Percentiles rank a stretch among this genome's conserved stretches.
phyloP scores from a whole-genome alignment of 2,797 vertebrate genomes.

The Carcharodon carcharias region DNA sequence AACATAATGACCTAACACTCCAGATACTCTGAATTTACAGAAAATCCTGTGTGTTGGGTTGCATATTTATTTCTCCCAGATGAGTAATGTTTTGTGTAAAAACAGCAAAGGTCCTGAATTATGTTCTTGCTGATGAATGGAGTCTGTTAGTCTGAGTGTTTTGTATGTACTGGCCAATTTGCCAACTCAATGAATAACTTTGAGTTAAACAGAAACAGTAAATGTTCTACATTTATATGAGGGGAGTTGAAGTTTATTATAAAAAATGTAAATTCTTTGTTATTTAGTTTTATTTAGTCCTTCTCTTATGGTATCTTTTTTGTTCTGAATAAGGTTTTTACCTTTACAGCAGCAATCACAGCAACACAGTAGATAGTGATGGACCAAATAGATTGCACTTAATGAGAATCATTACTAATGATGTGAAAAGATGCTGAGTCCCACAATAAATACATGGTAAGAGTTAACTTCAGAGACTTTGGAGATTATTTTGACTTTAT shows the following conservation, averaged over 20 bases:
- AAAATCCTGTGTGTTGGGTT: slow-evolving; percentile 46
- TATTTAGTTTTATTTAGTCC: not conserved
- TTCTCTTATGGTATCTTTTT: not conserved
- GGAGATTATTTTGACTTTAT: not conserved
- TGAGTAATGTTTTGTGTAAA: slow-evolving; percentile 39
- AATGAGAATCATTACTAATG: not conserved
- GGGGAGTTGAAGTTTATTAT: slow-evolving; percentile 10
- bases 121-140: slow-evolving; percentile 35
- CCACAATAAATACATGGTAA: not conserved
- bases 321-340: not conserved
- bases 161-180: slow-evolving; percentile 35
- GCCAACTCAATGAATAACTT: slow-evolving; percentile 37
- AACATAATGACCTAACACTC: slow-evolving; percentile 62
- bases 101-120: slow-evolving; percentile 37
- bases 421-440: not conserved
- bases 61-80: slow-evolving; percentile 42
- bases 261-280: slow-evolving; percentile 31
- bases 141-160: slow-evolving; percentile 38
- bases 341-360: not conserved
- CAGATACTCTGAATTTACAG: slow-evolving; percentile 56
- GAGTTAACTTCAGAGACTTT: not conserved
- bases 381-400: not conserved
- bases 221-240: slow-evolving; percentile 37
- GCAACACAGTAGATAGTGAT: not conserved
- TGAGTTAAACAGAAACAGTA: slow-evolving; percentile 36